Evolutionary conservation across 53 echinoderm and acorn worm genomes (phyloP).

Genomic region (Crossaster papposus): DNA sequence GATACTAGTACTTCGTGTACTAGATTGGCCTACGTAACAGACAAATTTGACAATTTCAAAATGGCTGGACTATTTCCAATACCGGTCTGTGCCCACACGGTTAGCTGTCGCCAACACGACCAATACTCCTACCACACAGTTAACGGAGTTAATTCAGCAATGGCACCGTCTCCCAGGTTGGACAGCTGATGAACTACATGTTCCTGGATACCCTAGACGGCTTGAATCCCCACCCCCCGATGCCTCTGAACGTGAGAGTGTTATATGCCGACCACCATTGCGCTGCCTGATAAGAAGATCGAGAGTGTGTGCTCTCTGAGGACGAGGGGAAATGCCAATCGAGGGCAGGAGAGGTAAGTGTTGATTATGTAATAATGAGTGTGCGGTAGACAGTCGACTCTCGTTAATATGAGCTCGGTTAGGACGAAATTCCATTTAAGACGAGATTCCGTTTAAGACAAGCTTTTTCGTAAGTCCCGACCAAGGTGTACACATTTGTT

Average conservation of each 20-base stretch:
- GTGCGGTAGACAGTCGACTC: too few species aligned
- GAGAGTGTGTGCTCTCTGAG: constrained; percentile 34
- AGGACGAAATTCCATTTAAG: too few species aligned
- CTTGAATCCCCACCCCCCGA: constrained; percentile 10
- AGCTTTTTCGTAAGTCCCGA: too few species aligned
- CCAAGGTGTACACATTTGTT: too few species aligned
- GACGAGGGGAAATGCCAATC: constrained; percentile 58
- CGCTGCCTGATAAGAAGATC: constrained; percentile 55
- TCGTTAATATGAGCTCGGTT: too few species aligned
- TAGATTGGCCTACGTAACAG: too few species aligned
- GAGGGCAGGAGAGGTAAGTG: constrained; percentile 66
- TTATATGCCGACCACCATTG: constrained; percentile 65
- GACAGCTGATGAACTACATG: not conserved
- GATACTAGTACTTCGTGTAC: too few species aligned
- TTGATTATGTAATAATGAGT: too few species aligned
- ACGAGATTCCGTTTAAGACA: too few species aligned
- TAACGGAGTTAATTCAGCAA: not conserved
- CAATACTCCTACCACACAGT: not conserved
- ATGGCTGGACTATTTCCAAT: constrained; percentile 1
- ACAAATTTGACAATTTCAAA: not conserved
- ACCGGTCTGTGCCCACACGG: not conserved
- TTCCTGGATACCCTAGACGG: not conserved
- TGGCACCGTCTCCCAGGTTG: not conserved
- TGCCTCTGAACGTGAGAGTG: constrained; percentile 17
- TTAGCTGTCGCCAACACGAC: not conserved